A percentile compares a stretch with the other conserved stretches of the same genome.
Conservation (phyloP, 2,888 invertebrate species). For the Disparrhopalites patrizii region DNA sequence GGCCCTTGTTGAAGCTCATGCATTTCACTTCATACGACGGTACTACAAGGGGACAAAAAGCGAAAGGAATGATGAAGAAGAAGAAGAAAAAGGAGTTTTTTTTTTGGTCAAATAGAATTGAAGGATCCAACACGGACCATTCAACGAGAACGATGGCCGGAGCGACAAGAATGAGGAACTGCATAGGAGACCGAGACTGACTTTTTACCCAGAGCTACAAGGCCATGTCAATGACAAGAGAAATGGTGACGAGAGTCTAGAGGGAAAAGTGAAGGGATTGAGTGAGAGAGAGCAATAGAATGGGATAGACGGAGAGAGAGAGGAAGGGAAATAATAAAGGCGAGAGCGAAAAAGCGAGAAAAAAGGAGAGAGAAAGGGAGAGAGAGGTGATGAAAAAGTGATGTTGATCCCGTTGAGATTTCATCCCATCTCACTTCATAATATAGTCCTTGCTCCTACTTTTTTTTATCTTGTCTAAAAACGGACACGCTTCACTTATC, state of each 20-base stretch:
- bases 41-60: neutral
- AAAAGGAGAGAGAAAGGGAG: neutral
- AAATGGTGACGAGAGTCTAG: no score
- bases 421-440: conserved; percentile 11
- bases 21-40: neutral
- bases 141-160: no score
- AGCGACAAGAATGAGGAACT: no score
- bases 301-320: no score
- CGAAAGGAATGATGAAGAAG: neutral
- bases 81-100: no score
- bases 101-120: no score
- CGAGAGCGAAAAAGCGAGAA: neutral
- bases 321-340: neutral
- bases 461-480: conserved; percentile 30
- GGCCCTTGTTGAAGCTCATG: neutral
- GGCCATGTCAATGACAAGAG: no score
- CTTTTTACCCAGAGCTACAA: no score
- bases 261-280: no score
- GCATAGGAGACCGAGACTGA: no score
- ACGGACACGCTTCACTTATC: conserved; percentile 36
- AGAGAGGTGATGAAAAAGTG: conserved; percentile 23
- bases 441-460: conserved; percentile 6
- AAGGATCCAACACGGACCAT: no score
- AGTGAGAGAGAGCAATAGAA: no score
- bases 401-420: conserved; percentile 19